These are phyloP conservation scores for Phalangium opilio DNA, from an alignment of 2,888 invertebrate genomes.

Conservation along the genomic window DNA sequence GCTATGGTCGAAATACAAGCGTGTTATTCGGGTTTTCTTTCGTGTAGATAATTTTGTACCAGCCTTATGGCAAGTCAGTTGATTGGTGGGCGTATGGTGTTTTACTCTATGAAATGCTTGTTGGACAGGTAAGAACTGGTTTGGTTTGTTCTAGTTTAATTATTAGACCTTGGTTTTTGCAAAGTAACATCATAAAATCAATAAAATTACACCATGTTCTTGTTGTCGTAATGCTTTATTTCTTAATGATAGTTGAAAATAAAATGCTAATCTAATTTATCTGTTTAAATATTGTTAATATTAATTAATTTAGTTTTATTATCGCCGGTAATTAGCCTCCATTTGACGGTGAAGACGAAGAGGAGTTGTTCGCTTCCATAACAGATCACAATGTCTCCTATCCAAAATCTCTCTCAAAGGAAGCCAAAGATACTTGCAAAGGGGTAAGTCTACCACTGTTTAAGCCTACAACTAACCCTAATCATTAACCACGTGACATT, in stretches of 20 bases:
- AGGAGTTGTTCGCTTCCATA: constrained; percentile 93
- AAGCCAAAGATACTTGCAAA: constrained; percentile 91
- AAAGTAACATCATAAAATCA: too few relatives aligned
- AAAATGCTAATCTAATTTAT: too few relatives aligned
- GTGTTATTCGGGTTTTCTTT: constrained; percentile 13
- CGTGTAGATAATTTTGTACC: constrained; percentile 90
- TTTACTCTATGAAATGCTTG: constrained; percentile 68
- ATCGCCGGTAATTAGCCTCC: constrained; percentile 78
- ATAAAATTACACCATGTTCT: too few relatives aligned
- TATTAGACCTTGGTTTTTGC: too few relatives aligned
- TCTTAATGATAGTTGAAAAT: too few relatives aligned
- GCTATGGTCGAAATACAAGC: not conserved
- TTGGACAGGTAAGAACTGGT: constrained; percentile 36
- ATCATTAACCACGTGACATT: too few relatives aligned
- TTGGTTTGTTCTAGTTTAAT: too few relatives aligned
- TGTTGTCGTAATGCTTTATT: too few relatives aligned
- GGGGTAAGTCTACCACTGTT: constrained; percentile 44
- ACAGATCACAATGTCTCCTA: constrained; percentile 98
- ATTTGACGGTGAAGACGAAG: constrained; percentile 97
- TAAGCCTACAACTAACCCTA: too few relatives aligned
- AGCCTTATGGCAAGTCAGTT: constrained; percentile 89
- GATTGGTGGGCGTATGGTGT: constrained; percentile 99
- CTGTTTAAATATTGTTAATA: too few relatives aligned
- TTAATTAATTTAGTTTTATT: too few relatives aligned
- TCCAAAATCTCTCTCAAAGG: constrained; percentile 72